Base-by-base conservation (phyloP, 2,888 invertebrate species). In the Drosophila anomelani region DNA sequence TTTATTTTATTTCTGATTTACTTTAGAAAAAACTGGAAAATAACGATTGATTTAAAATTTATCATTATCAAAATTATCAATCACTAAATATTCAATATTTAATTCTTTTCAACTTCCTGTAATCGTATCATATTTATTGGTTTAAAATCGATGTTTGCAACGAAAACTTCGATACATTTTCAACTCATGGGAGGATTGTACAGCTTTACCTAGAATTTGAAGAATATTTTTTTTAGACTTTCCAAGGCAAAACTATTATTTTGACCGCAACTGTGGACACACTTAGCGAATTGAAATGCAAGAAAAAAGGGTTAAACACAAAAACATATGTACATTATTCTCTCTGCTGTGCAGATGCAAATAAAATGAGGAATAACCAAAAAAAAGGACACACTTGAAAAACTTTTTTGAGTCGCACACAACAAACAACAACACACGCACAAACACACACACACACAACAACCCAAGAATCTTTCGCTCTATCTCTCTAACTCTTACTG, bases 321-420 rank as follows among this genome's bases (percentile, higher is more conserved):
- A 66, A 34, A 78, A 49, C 13, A 39, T 57, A n/a, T 39, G 26
- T 20, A 60, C 23, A 76, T 85, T 78, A 76, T 76, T 70, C 75
- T 83, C 78, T 90, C 90, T 91, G 91, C 90, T 91, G 91, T 91
- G 90, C 91, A 91, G 90, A 90, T 90, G 85, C 91, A 90, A 91
- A 90, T 91, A 90, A 90, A 70, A 58, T 46, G 46, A 51, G 61
- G 47, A 15, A 53, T 59, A 47, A 17, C 15, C 20, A 57, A 39
- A 49, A 15, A 13, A 23, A 38, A 46, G 59, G 43, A 75, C 15
- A 32, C 26, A 55, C 32, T 23, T 60, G 13, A 59, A 41, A 43
- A 66, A 51, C 59, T n/a, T 59, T 60, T 59, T 38, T 23, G 49
- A 59, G 68, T 29, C 39, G 29, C 59, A 51, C 49, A 43, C 43